phyloP scores from a whole-genome alignment of 2,113 vertebrate species.

The Muscicapa adusta region DNA sequence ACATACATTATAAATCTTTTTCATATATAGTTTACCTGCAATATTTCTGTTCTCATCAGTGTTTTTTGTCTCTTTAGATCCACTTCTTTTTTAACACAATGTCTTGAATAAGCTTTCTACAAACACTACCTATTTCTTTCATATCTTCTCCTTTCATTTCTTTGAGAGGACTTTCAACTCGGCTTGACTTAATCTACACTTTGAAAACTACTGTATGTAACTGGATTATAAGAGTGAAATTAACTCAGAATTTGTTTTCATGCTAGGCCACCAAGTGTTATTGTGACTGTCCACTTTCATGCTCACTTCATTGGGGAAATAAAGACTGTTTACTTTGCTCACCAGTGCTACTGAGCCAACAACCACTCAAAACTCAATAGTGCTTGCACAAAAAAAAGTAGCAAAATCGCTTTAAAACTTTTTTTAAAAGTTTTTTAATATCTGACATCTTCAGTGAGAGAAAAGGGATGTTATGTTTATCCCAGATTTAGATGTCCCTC shows the following conservation, averaged over 20 bases:
- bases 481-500: background rate
- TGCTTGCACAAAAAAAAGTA: background rate
- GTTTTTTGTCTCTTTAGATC: background rate
- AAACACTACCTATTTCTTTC: background rate
- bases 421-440: background rate
- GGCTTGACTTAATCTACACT: background rate
- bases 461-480: background rate
- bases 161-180: background rate
- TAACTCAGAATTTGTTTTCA: background rate
- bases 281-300: background rate
- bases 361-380: background rate
- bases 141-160: background rate
- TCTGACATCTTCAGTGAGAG: background rate
- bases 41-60: background rate
- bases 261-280: background rate
- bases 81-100: background rate
- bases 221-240: background rate
- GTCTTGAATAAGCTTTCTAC: background rate
- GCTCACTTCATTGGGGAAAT: background rate
- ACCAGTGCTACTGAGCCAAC: background rate
- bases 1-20: background rate
- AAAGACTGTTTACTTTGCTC: background rate
- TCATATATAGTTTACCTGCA: background rate
- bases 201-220: background rate
- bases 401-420: background rate